Base-by-base conservation (phyloP, 2,797 vertebrate genomes). In the Notamacropus eugenii region DNA sequence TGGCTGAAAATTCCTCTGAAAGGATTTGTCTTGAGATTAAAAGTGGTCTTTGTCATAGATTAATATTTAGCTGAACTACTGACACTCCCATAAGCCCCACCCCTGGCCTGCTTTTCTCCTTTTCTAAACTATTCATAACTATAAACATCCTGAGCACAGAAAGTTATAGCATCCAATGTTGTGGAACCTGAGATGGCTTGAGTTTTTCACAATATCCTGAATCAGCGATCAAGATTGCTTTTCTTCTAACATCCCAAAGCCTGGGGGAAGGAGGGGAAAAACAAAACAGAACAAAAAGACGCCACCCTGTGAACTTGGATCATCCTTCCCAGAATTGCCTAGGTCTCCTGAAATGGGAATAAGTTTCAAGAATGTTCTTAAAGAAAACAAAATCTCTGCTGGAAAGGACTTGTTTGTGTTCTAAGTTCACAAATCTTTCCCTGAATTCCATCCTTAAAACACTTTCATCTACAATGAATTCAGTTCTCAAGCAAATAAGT, bases 381-480 rank as follows among this genome's bases (percentile, higher is more conserved):
- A 59, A 87, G 40, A 93, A 96, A 94, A 67, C 59, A 97, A 98
- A 92, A 93, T 95, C 56, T 92, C 55, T 55, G 91, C 22, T 56
- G 92, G 94, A 95, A 94, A 92, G 8, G 3, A 56, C 34, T 28
- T 4, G 8, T 40, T 91, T 62, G 90, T 94, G 82, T 29, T 96
- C 94, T 92, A 52, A 95, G 95, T 92, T 95, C 55, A 87, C 52
- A 95, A 96, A 96, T 57, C 74, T 16, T 1, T 50, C 59, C 87
- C 46, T 14, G 54, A 40, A 40, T 12, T 31, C 34, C 57, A 93
- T 90, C 34, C 8, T n/a, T 95, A 67, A 97, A 54, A 94, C 92
- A 96, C 0, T 97, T 97, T 96, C 74, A 94, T 93, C 96, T 90
- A 94, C 92, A 98, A 94, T 96, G 97, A 96, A 92, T 97, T 96